Base-by-base conservation (phyloP, 2,797 vertebrate genomes). In the Thalassophryne amazonica region DNA sequence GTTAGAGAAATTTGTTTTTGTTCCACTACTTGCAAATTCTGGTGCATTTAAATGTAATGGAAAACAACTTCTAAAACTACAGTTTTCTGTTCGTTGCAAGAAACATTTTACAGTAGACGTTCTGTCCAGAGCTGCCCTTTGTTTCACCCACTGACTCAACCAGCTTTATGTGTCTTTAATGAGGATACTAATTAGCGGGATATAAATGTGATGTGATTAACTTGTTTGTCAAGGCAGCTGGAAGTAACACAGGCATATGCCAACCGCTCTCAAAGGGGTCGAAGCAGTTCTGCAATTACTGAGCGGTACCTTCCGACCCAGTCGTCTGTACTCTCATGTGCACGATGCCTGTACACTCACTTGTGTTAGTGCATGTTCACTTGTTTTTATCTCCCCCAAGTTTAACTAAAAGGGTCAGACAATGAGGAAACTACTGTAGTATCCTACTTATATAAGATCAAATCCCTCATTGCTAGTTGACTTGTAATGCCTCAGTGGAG, bases 121-220 rank as follows among this genome's bases (percentile, higher is more conserved):
- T n/a, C n/a, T n/a, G 45, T 69, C 58, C 30, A 14, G n/a, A 23
- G 23, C 28, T 3, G 21, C 46, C 29, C 19, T 6, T 1, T 4
- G 35, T 46, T 61, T 60, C 45, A 53, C 58, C 43, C 54, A 28
- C 33, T 60, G 48, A 31, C 46, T 67, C n/a, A 24, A 18, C 61
- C 5, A 25, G 28, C 33, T 57, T 57, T 36, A 52, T 60, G 46
- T 30, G 29, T 51, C 74, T 78, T 77, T 83, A 81, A 86, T 83
- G 78, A 75, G 55, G 42, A 46, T 41, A 25, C 64, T 85, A 83
- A 89, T 87, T 85, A 87, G 73, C 48, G 47, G 65, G 35, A 57
- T 56, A 41, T 56, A 84, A 77, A 86, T 72, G 78, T 63, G 69
- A 69, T 75, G 76, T 77, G 86, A 88, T 87, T 85, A 83, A 64